Conservation (phyloP, 2,888 invertebrate genomes). For the Agonopterix alstromeriana region DNA sequence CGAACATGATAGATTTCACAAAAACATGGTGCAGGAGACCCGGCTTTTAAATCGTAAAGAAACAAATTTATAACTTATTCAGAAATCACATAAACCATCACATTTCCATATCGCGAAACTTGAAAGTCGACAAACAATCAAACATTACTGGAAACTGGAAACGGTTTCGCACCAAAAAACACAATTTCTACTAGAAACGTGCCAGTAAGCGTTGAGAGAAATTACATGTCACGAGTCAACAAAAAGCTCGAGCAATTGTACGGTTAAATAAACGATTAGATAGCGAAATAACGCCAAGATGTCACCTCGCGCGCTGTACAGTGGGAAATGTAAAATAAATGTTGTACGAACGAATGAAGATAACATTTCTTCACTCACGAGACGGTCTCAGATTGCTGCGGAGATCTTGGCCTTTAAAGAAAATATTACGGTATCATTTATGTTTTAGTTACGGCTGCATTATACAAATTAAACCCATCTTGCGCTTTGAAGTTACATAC, state of each 20-base stretch:
- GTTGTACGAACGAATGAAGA: constrained; percentile 15
- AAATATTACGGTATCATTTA: no score
- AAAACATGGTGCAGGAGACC: no score
- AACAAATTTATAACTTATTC: no score
- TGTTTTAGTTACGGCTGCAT: no score
- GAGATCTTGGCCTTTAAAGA: no score
- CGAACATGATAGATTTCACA: no score
- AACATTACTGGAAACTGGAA: neutral
- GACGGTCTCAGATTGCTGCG: neutral
- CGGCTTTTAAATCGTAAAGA: no score
- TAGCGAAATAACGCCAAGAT: constrained; percentile 19
- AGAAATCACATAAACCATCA: no score
- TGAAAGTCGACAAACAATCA: neutral
- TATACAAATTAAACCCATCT: no score
- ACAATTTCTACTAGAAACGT: constrained; percentile 5
- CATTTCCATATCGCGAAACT: neutral
- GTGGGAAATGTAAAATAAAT: constrained; percentile 16
- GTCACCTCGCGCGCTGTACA: constrained; percentile 10
- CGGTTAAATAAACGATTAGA: constrained; percentile 31
- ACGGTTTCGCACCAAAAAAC: neutral
- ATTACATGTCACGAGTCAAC: constrained; percentile 25
- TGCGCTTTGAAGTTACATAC: no score
- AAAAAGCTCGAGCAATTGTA: constrained; percentile 10
- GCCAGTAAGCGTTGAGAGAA: neutral
- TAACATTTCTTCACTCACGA: constrained; percentile 7